Evolutionary conservation across 2,797 vertebrate genomes (phyloP).

Genomic region (Cirrhinus molitorella): DNA sequence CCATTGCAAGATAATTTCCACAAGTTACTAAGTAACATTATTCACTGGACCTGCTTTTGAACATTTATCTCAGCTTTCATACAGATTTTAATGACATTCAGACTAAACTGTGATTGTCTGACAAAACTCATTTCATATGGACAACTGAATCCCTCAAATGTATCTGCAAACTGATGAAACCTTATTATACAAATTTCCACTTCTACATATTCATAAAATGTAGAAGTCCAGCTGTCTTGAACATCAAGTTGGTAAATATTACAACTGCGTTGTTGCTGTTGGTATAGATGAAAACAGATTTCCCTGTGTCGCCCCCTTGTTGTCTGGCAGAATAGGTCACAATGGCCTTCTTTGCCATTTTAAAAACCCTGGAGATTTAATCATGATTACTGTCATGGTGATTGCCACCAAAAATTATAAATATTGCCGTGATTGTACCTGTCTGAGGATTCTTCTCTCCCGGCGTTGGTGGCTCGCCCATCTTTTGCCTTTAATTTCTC

Average conservation of each 20-base stretch:
- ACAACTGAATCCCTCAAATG: background rate
- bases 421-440: background rate
- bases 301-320: constrained; percentile 9
- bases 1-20: background rate
- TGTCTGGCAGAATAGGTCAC: constrained; percentile 9
- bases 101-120: too few relatives aligned
- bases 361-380: background rate
- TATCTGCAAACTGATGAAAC: background rate
- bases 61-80: background rate
- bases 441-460: background rate
- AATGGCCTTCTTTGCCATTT: constrained; percentile 34
- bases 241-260: background rate
- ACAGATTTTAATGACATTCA: background rate
- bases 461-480: constrained; percentile 7
- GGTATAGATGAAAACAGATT: constrained; percentile 3
- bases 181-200: background rate
- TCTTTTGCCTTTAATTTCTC: constrained; percentile 2
- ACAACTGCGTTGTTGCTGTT: constrained; percentile 49
- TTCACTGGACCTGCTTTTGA: constrained; percentile 12
- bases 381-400: too few relatives aligned
- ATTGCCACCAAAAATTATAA: background rate
- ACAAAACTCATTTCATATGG: too few relatives aligned
- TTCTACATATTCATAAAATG: background rate
- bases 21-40: background rate
- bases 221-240: background rate